Conservation (phyloP, 2,888 invertebrate genomes). For the Nymphalis urticae region DNA sequence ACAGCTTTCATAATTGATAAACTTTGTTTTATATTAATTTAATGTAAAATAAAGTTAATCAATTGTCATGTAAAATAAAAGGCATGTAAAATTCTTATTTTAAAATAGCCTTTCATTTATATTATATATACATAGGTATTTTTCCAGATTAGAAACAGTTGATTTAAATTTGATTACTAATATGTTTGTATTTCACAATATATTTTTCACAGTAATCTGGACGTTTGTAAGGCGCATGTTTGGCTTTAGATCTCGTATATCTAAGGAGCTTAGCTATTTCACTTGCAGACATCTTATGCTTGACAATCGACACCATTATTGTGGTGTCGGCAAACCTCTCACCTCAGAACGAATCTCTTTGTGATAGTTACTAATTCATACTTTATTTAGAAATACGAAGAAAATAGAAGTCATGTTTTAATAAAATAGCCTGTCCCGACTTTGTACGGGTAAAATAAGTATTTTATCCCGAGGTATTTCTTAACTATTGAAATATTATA, state of each 20-base stretch:
- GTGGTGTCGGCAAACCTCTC: neutral
- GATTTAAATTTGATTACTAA: no score
- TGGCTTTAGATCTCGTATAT: conserved; percentile 27
- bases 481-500: no score
- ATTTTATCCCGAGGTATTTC: no score
- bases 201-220: no score
- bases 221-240: neutral
- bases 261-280: conserved; percentile 25
- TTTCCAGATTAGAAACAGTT: no score
- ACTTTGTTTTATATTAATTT: neutral
- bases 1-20: conserved; percentile 9
- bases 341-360: neutral
- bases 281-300: conserved; percentile 16
- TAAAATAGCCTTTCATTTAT: neutral
- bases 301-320: conserved; percentile 27
- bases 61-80: neutral
- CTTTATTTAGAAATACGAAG: no score
- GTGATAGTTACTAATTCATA: no score
- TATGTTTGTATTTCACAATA: no score
- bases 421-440: no score
- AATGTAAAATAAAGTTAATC: neutral
- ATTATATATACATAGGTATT: no score
- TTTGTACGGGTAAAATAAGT: no score
- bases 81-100: neutral
- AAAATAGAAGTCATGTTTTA: no score